phyloP scores from a whole-genome alignment of 2,797 vertebrate genomes.

The Phalanger gymnotis region DNA sequence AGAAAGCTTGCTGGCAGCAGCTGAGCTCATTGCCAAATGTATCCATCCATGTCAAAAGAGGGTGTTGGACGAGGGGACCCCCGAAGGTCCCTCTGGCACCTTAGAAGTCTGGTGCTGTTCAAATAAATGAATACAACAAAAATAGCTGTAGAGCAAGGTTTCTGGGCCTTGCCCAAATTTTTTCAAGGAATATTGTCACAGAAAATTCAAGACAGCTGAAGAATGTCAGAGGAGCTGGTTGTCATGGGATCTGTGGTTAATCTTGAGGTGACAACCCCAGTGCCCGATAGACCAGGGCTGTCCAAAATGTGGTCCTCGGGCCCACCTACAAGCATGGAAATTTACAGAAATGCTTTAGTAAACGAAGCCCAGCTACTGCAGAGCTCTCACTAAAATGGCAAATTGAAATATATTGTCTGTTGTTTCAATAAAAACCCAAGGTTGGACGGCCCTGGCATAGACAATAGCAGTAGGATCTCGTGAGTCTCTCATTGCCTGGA shows the following conservation, averaged over 20 bases:
- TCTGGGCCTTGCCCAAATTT: not conserved
- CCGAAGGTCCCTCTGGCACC: not conserved
- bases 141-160: not conserved
- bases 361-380: too few relatives aligned
- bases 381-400: too few relatives aligned
- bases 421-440: too few relatives aligned
- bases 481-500: not conserved
- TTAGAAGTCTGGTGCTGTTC: not conserved
- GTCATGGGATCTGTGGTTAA: not conserved
- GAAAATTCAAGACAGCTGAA: not conserved
- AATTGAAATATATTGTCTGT: too few relatives aligned
- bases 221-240: not conserved
- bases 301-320: too few relatives aligned
- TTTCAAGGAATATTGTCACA: not conserved
- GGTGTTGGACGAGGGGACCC: not conserved
- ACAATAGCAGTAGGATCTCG: not conserved
- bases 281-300: too few relatives aligned
- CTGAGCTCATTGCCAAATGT: not conserved
- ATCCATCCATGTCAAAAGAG: not conserved
- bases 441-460: too few relatives aligned
- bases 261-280: not conserved
- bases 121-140: not conserved
- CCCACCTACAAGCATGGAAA: too few relatives aligned
- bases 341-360: too few relatives aligned
- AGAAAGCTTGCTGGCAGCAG: not conserved